Conservation (phyloP, 1,140 invertebrate species). For the Lepidotrigona ventralis region DNA sequence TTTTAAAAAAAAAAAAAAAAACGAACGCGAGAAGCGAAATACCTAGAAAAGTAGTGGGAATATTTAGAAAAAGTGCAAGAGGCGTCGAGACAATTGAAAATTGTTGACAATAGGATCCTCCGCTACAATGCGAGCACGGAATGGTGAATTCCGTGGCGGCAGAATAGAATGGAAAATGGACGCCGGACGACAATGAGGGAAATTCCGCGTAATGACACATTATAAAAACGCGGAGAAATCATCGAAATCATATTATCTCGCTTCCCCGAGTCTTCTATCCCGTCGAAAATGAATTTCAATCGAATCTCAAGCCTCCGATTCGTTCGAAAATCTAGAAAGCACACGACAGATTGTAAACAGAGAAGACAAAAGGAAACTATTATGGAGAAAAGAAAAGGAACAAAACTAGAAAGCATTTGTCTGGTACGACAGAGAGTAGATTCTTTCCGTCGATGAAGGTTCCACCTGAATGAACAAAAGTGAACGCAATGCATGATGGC, state of each 20-base stretch:
- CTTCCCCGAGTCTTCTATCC: no score
- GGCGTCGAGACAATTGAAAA: conserved; percentile 12
- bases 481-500: background rate
- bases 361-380: background rate
- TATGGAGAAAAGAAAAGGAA: no score
- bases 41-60: no score
- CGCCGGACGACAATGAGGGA: conserved; percentile 1
- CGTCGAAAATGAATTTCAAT: no score
- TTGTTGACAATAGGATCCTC: conserved; percentile 24
- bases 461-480: background rate
- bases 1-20: background rate
- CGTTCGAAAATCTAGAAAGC: no score
- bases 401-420: background rate
- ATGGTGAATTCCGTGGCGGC: background rate
- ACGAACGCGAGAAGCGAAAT: background rate
- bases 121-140: conserved; percentile 7
- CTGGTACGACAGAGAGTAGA: background rate
- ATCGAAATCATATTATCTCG: background rate
- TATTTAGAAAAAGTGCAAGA: background rate
- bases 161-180: background rate
- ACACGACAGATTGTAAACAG: background rate
- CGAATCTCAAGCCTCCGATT: no score
- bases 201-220: background rate
- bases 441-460: background rate
- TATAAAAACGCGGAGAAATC: background rate